A percentile compares a stretch with the other conserved stretches of the same genome.
Conservation (phyloP, 2,113 vertebrate species). For the Pedetes capensis region DNA sequence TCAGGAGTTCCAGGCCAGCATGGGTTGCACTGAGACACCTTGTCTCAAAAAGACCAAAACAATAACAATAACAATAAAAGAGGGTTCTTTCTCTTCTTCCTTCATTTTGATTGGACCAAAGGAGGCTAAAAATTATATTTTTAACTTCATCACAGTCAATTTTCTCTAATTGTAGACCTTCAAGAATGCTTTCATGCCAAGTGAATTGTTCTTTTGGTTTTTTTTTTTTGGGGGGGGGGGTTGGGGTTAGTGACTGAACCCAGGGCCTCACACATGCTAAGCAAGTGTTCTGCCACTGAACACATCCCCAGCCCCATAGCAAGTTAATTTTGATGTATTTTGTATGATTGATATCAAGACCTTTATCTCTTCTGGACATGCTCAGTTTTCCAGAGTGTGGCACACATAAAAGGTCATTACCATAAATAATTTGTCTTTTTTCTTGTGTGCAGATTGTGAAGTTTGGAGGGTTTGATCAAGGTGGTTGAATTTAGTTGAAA, state of each 20-base stretch:
- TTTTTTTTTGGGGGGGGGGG: no score
- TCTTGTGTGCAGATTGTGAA: neutral
- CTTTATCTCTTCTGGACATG: neutral
- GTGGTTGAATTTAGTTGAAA: neutral
- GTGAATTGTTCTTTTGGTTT: neutral
- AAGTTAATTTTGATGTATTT: neutral
- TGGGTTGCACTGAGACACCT: no score
- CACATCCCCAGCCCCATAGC: neutral
- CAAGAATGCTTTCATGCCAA: neutral
- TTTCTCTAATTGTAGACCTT: slow-evolving; percentile 19
- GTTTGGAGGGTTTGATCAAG: neutral
- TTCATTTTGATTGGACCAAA: neutral
- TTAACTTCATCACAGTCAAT: neutral
- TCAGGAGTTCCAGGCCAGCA: no score
- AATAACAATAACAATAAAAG: no score
- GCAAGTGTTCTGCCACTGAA: neutral
- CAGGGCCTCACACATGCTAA: neutral
- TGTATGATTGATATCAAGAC: neutral
- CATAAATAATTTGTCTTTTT: neutral
- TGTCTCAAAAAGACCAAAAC: no score
- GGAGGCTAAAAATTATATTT: neutral
- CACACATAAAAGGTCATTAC: neutral
- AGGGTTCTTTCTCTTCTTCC: neutral
- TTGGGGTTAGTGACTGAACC: neutral
- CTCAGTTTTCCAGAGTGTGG: neutral